Percentiles rank a stretch among this genome's conserved stretches.
phyloP scores from a whole-genome alignment of 2,113 vertebrate species.

The Ciconia maguari region DNA sequence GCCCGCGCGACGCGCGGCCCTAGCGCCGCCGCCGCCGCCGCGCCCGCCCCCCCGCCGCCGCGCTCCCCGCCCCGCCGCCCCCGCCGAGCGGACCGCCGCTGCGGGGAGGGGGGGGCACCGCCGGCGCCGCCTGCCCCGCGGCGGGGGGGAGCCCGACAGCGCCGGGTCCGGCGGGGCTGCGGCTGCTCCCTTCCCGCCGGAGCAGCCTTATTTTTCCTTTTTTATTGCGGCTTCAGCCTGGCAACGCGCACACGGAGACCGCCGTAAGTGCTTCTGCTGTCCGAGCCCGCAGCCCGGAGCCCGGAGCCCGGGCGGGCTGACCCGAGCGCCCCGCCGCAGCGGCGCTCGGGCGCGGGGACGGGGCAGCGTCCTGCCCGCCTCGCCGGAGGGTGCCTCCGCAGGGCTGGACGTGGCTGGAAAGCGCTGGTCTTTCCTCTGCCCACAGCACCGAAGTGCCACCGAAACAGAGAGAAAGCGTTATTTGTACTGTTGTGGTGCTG shows the following conservation, averaged over 20 bases:
- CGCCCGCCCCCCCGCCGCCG: background rate
- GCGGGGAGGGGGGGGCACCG: background rate
- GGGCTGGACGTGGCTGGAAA: background rate
- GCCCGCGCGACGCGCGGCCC: constrained; percentile 85
- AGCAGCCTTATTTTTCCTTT: background rate
- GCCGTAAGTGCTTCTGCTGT: background rate
- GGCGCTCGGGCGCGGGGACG: background rate
- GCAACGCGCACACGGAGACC: background rate
- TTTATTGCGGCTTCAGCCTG: background rate
- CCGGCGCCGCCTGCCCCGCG: background rate
- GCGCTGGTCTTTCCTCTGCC: background rate
- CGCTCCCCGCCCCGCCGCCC: background rate
- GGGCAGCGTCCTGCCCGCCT: background rate
- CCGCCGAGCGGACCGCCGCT: background rate
- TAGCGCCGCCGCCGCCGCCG: constrained; percentile 65
- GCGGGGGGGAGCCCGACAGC: background rate
- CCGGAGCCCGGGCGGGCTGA: background rate
- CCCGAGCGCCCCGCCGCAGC: background rate
- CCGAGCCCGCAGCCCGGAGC: background rate
- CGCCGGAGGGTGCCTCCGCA: background rate
- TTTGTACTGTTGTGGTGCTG: background rate
- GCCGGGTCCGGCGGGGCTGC: background rate
- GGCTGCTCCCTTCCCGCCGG: background rate
- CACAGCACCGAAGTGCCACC: background rate
- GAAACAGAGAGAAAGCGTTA: background rate